Evolutionary conservation across 2,113 vertebrate species (phyloP), one percentile per base, ranked within the genome.

Genomic region (Oncorhynchus nerka): DNA sequence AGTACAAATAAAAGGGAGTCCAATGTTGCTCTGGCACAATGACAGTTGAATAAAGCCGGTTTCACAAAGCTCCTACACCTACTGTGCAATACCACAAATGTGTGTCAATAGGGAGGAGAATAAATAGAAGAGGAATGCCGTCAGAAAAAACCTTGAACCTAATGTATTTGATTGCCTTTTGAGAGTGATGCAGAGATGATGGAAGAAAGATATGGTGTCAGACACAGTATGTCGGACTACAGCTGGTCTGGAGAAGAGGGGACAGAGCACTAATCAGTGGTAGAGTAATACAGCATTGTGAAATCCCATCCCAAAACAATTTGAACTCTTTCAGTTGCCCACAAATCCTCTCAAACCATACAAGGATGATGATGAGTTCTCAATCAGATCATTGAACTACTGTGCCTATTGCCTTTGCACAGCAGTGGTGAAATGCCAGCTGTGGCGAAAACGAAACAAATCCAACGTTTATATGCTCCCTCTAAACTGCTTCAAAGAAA

Each of bases 181-280:
- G 4, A 30, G 26, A 32, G 11, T 67, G 26, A 15, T 26, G 32
- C 5, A 30, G 28, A 12, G 26, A 26, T 61, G 61, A 65, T 66
- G 69, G 45, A 75, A n/a, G 66, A 57, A 30, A 71, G 15, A 15
- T n/a, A 9, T 75, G 74, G 74, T 61, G 76, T 62, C 59, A 62
- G n/a, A 67, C 51, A 80, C 15, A 67, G 20, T 84, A 87, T 78
- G 80, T 80, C 81, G 78, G 55, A 61, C 73, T 80, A 80, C 57
- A 66, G 72, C 61, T 75, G 22, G 45, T 77, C 24, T 48, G 69
- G 16, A 55, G 51, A 55, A 15, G 51, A 66, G 74, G 20, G n/a
- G 51, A 15, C 7, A 39, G 71, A 15, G 3, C 11, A 70, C 59
- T 22, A 24, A 62, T 22, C n/a, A 30, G 24, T 5, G 65, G 13